Base-by-base conservation (phyloP, 2,113 vertebrate species). In the Mesembrinibis cayennensis region DNA sequence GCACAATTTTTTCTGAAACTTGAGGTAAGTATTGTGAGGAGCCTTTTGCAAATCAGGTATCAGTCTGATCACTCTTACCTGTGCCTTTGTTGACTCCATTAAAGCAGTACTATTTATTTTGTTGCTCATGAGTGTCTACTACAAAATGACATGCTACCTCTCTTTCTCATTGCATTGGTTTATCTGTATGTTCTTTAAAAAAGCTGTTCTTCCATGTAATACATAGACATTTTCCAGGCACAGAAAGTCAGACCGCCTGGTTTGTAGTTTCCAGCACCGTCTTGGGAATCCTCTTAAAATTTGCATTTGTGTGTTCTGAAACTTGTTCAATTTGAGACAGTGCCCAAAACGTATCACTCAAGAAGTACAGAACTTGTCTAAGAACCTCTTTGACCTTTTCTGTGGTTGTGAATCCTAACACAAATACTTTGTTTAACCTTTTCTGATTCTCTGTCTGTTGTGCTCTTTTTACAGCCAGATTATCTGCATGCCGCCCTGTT, bases 391-490 rank as follows among this genome's bases (percentile, higher is more conserved):
- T 78, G 72, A 87, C 69, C 21, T 89, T 84, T 94, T 59, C 38
- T 67, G 50, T 71, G n/a, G 20, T 74, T 67, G 29, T 34, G 81
- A 96, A 89, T 93, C 80, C 61, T 84, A 89, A 84, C 27, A 77
- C 25, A 94, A 92, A 87, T 71, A 59, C 44, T 76, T 94, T 73
- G 59, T 76, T 95, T 89, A 91, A 84, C 52, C 62, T 89, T 83
- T 90, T 87, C 38, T 82, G n/a, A 66, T 62, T 87, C 26, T 73
- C 40, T 65, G 53, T 89, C 63, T 65, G 89, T 96, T 91, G 69
- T 87, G 42, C 26, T 87, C 40, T 44, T 80, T 95, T 87, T 78
- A 84, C 50, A 89, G 76, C 16, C 29, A 78, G 50, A 59, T 83
- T 95, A 84, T 94, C 52, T 66, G 55, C 18, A 15, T 55, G 32